Evolutionary conservation across 2,888 invertebrate genomes (phyloP).

Genomic region (Gastrophysa polygoni): DNA sequence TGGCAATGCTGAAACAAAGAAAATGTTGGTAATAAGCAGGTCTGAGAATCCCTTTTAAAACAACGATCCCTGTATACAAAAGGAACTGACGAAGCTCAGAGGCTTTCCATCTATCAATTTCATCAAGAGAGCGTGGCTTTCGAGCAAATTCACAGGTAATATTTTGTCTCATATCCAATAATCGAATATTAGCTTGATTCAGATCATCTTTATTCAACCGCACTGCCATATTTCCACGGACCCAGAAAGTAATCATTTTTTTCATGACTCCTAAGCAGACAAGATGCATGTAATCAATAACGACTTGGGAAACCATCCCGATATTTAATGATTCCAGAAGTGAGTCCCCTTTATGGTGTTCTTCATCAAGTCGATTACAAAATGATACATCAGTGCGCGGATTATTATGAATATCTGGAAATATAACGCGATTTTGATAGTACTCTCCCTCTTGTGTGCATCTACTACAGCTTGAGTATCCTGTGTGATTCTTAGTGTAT

Average conservation of each 20-base stretch:
- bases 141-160: neutral
- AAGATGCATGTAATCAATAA: slow-evolving; percentile 34
- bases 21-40: neutral
- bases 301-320: slow-evolving; percentile 7
- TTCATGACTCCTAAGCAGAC: slow-evolving; percentile 12
- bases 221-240: neutral
- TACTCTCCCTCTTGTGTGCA: neutral
- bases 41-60: neutral
- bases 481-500: slow-evolving; percentile 2
- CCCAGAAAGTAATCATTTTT: slow-evolving; percentile 2
- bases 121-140: slow-evolving; percentile 7
- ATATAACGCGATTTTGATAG: neutral
- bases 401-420: neutral
- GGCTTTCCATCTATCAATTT: slow-evolving; percentile 6
- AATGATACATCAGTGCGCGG: neutral
- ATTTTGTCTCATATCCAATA: neutral
- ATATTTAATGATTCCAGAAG: slow-evolving; percentile 2
- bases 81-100: slow-evolving; percentile 14
- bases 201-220: neutral
- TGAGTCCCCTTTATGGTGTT: neutral
- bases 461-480: slow-evolving; percentile 7
- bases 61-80: slow-evolving; percentile 15
- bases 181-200: neutral
- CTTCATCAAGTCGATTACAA: neutral
- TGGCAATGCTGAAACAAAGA: neutral